Evolutionary conservation across 2,797 vertebrate species (phyloP), one percentile per base, ranked within the genome.

Genomic region (Atherinosoma microstoma): DNA sequence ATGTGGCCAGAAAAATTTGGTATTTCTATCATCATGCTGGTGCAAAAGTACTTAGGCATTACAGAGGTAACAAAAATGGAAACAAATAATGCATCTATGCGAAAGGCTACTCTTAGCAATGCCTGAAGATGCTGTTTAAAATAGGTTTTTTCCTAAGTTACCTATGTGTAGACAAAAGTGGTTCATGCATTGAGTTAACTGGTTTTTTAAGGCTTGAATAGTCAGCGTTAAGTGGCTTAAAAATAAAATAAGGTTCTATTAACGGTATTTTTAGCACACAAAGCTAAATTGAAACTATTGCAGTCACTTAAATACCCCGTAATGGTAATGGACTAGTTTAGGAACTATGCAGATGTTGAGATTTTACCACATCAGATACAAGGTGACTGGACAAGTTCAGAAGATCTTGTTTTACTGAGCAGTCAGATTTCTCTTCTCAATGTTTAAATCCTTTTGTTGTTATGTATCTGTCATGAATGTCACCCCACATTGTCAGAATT

Each of bases 401-500:
- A 53, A 24, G 11, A 7, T 2, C 13, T 42, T 40, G 42, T 56
- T 59, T 58, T 1, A 34, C 9, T 63, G 7, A 29, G n/a, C 1
- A 20, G 30, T 32, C 0, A 0, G 57, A 24, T 34, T 35, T 59
- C 30, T 58, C 51, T 45, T 40, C 6, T 47, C 71, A 70, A 64
- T 0, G 6, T 36, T 67, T 30, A 29, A 65, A 73, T 70, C 24
- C 16, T 0, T 60, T 62, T 63, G 20, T 61, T 27, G 57, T 67
- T 5, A 42, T 57, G 12, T 16, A 32, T 65, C 42, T 65, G 60
- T 78, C 68, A 69, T 62, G 9, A 56, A 42, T 42, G 38, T 53
- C 70, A 60, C 4, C 35, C 42, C 32, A 57, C 30, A 58, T 13
- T 54, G 56, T 73, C 67, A 70, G 35, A 64, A 45, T 18, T 64